Conservation (phyloP, 1,140 invertebrate genomes). For the Colletes latitarsis region DNA sequence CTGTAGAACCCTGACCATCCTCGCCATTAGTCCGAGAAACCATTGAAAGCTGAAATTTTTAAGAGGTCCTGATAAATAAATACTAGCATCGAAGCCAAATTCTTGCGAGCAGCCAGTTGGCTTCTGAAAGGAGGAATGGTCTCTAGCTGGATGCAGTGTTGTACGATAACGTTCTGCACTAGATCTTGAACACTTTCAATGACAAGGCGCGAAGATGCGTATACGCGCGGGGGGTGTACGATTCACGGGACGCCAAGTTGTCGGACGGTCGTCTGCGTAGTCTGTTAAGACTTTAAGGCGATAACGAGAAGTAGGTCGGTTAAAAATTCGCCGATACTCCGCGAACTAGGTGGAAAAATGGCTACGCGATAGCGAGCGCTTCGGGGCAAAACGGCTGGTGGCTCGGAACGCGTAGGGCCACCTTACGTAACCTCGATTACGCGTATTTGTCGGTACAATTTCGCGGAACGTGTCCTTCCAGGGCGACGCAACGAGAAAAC, state of each 20-base stretch:
- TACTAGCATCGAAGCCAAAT: too few relatives aligned
- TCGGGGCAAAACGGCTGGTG: slow-evolving; percentile 5
- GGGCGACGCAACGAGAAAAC: neutral
- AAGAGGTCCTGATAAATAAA: too few relatives aligned
- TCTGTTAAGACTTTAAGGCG: slow-evolving; percentile 48
- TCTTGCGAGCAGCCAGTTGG: too few relatives aligned
- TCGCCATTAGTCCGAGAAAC: too few relatives aligned
- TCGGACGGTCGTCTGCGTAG: slow-evolving; percentile 15
- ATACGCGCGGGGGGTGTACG: neutral
- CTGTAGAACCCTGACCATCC: too few relatives aligned
- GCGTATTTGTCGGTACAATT: slow-evolving; percentile 2
- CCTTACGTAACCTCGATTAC: slow-evolving; percentile 61
- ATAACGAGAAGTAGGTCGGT: slow-evolving; percentile 79
- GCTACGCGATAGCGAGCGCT: slow-evolving; percentile 69
- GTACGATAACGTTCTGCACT: slow-evolving; percentile 69
- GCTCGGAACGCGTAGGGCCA: slow-evolving; percentile 9
- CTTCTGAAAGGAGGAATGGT: too few relatives aligned
- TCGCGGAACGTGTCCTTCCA: slow-evolving; percentile 2
- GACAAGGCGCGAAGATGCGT: slow-evolving; percentile 68
- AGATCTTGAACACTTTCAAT: slow-evolving; percentile 79
- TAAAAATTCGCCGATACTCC: slow-evolving; percentile 78
- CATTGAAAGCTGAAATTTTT: too few relatives aligned
- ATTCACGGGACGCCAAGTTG: slow-evolving; percentile 36
- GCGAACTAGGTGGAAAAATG: slow-evolving; percentile 79
- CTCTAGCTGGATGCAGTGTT: too few relatives aligned